A percentile compares a stretch with the other conserved stretches of the same genome.
Conservation (phyloP, 92 coral and sea anemone species). For the Virgularia gustaviana region DNA sequence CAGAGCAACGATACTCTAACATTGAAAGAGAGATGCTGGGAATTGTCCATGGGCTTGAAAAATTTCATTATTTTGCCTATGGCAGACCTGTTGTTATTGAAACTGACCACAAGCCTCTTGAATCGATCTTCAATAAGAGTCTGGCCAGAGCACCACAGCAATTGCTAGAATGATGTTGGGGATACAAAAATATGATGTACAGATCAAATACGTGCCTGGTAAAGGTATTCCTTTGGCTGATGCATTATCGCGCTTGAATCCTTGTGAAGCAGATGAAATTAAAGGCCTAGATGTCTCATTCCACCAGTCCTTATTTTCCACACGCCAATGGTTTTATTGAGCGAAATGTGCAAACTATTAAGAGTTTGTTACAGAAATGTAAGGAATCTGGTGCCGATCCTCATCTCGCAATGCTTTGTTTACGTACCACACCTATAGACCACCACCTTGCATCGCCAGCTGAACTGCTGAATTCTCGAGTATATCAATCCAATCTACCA, state of each 20-base stretch:
- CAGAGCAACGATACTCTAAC: slow-evolving; percentile 32
- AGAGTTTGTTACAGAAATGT: slow-evolving; percentile 56
- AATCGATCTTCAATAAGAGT: slow-evolving; percentile 52
- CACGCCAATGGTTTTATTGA: slow-evolving; percentile 59
- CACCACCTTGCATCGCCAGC: slow-evolving; percentile 60
- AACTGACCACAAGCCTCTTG: slow-evolving; percentile 24
- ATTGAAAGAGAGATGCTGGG: slow-evolving; percentile 41
- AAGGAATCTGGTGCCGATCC: slow-evolving; percentile 63
- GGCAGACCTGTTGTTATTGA: slow-evolving; percentile 27
- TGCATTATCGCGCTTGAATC: slow-evolving; percentile 46
- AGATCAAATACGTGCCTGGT: slow-evolving; percentile 41
- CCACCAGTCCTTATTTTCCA: slow-evolving; percentile 32
- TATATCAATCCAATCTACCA: slow-evolving; percentile 68
- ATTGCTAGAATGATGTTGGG: slow-evolving; percentile 65
- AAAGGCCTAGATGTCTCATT: slow-evolving; percentile 47
- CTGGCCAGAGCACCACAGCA: slow-evolving; percentile 56
- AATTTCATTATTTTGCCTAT: slow-evolving; percentile 34
- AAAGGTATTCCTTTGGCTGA: slow-evolving; percentile 46
- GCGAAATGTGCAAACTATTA: slow-evolving; percentile 56
- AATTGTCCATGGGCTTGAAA: slow-evolving; percentile 22
- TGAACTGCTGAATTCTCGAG: slow-evolving; percentile 53
- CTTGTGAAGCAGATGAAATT: slow-evolving; percentile 37
- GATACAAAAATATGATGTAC: slow-evolving; percentile 46
- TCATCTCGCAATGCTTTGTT: slow-evolving; percentile 63
- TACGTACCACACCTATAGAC: slow-evolving; percentile 59